phyloP scores from a whole-genome alignment of 1,140 invertebrate genomes.

The Telenomus remus region DNA sequence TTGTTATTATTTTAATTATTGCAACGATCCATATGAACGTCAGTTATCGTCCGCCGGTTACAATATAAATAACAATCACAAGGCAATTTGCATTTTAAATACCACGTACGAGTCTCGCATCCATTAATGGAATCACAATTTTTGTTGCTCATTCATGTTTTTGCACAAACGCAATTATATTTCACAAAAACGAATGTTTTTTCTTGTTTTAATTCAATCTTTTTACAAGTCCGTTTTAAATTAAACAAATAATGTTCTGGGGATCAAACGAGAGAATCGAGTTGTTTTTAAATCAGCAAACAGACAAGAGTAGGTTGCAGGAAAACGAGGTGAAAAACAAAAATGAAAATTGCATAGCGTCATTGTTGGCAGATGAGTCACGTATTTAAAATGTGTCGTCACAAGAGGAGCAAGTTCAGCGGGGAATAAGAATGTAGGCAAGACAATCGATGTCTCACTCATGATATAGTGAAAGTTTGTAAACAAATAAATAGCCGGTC shows the following conservation, averaged over 20 bases:
- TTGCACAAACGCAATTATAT: background rate
- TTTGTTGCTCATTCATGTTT: background rate
- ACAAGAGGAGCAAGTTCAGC: slow-evolving; percentile 8
- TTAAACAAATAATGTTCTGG: too few relatives aligned
- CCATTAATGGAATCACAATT: background rate
- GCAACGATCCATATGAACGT: slow-evolving; percentile 1
- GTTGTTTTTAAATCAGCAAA: too few relatives aligned
- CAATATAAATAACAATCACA: slow-evolving; percentile 26
- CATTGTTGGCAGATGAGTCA: slow-evolving; percentile 19
- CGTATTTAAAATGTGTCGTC: slow-evolving; percentile 16
- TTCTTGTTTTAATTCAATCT: too few relatives aligned
- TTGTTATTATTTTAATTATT: background rate
- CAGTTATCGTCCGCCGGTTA: slow-evolving; percentile 3
- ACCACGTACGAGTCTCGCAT: slow-evolving; percentile 1
- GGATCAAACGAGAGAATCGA: too few relatives aligned
- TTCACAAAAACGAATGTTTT: background rate
- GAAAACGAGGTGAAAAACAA: too few relatives aligned
- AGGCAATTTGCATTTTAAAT: slow-evolving; percentile 27
- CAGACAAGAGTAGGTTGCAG: too few relatives aligned
- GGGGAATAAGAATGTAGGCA: slow-evolving; percentile 14
- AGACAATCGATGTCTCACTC: slow-evolving; percentile 25
- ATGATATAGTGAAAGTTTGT: slow-evolving; percentile 28
- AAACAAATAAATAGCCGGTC: slow-evolving; percentile 8
- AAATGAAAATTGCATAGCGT: too few relatives aligned
- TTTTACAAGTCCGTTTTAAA: too few relatives aligned